Conservation (phyloP, 2,888 invertebrate genomes). For the Temnothorax ravouxi region DNA sequence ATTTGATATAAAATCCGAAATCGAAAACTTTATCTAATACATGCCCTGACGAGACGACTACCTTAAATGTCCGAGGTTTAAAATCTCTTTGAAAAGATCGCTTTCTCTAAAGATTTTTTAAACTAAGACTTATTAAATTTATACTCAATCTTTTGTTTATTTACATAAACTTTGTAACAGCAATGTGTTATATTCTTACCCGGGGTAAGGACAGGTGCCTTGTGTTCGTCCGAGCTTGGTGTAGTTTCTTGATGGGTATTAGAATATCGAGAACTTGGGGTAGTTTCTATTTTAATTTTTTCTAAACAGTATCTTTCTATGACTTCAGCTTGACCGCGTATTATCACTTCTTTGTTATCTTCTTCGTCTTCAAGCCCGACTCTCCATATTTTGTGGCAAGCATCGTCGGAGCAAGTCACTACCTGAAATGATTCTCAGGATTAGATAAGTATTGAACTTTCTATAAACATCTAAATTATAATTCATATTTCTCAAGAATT, state of each 20-base stretch:
- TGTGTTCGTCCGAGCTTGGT: slow-evolving; percentile 73
- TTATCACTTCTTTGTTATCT: slow-evolving; percentile 83
- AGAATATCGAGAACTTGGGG: slow-evolving; percentile 78
- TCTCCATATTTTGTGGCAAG: slow-evolving; percentile 92
- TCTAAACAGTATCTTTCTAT: slow-evolving; percentile 73
- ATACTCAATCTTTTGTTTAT: not conserved
- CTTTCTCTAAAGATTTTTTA: not conserved
- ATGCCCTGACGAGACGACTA: too few relatives aligned
- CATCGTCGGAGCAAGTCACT: slow-evolving; percentile 94
- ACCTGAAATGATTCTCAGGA: slow-evolving; percentile 65
- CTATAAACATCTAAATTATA: slow-evolving; percentile 3
- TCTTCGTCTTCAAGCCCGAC: slow-evolving; percentile 88
- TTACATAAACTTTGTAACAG: not conserved
- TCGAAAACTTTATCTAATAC: too few relatives aligned
- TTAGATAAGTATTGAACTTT: slow-evolving; percentile 7
- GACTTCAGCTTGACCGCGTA: slow-evolving; percentile 87
- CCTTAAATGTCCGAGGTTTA: not conserved
- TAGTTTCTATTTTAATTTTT: slow-evolving; percentile 77
- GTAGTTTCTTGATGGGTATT: slow-evolving; percentile 75
- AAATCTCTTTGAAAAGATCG: not conserved
- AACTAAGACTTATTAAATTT: not conserved
- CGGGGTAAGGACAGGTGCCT: slow-evolving; percentile 54
- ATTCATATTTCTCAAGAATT: not conserved
- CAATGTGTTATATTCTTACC: slow-evolving; percentile 59
- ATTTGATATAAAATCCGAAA: too few relatives aligned